Evolutionary conservation across 2,797 vertebrate species (phyloP).

Genomic region (Phoxinus dragarum): DNA sequence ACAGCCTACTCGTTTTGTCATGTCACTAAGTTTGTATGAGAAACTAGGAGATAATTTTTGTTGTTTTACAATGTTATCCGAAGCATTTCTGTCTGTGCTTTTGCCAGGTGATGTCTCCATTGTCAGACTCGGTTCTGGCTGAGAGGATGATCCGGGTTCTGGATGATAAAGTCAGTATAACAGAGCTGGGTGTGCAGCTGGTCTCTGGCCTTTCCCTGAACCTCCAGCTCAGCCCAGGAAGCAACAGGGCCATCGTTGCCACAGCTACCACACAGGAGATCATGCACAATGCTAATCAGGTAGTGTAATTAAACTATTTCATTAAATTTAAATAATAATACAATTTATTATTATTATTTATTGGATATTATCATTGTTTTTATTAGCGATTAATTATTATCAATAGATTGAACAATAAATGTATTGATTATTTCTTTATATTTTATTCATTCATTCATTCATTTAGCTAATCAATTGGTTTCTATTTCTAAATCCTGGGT

Average conservation of each 20-base stretch:
- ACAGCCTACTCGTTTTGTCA: slow-evolving; percentile 13
- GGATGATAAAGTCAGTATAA: slow-evolving; percentile 86
- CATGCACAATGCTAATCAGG: slow-evolving; percentile 82
- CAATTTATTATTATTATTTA: neutral
- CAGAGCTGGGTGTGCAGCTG: slow-evolving; percentile 83
- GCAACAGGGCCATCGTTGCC: slow-evolving; percentile 76
- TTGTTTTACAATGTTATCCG: slow-evolving; percentile 21
- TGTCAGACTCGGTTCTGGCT: slow-evolving; percentile 85
- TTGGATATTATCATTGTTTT: neutral
- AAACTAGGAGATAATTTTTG: neutral
- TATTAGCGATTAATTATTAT: neutral
- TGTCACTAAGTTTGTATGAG: slow-evolving; percentile 6
- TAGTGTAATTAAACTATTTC: slow-evolving; percentile 53
- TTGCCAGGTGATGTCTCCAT: slow-evolving; percentile 82
- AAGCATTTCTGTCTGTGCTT: slow-evolving; percentile 7
- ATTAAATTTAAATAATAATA: neutral
- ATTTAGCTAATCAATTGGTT: neutral
- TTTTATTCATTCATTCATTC: neutral
- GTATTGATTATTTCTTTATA: neutral
- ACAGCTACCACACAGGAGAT: slow-evolving; percentile 80
- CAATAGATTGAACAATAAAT: neutral
- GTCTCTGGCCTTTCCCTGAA: slow-evolving; percentile 83
- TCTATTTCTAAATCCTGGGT: neutral
- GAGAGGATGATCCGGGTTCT: slow-evolving; percentile 85
- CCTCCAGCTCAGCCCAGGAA: slow-evolving; percentile 76